A percentile compares a stretch with the other conserved stretches of the same genome.
These are phyloP conservation scores for Helarctos malayanus DNA, from an alignment of 2,797 vertebrate genomes.

Conservation along the genomic window DNA sequence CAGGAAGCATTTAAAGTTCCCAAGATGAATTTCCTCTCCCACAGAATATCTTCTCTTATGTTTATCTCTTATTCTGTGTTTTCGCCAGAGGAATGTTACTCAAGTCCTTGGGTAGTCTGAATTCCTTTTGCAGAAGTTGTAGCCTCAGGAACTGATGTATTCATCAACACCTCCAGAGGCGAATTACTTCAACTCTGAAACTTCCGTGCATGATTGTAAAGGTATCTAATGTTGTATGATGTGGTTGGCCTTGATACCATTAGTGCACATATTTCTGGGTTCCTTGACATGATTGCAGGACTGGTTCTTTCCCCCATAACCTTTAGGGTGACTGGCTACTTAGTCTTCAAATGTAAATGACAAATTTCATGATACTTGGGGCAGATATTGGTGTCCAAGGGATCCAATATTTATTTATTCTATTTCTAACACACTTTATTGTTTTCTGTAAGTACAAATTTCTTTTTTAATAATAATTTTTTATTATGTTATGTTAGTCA, in stretches of 20 bases:
- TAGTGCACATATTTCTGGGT: neutral
- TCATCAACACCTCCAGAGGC: neutral
- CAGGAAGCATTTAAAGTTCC: neutral
- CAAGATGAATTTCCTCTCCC: neutral
- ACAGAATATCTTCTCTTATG: neutral
- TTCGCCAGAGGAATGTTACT: neutral
- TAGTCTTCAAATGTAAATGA: neutral
- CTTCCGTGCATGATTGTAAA: neutral
- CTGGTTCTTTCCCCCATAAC: neutral
- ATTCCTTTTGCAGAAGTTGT: neutral
- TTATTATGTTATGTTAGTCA: too few relatives aligned
- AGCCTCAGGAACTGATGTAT: neutral
- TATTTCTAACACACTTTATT: neutral
- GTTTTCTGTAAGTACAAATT: neutral
- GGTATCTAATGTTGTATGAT: neutral
- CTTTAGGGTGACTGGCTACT: neutral
- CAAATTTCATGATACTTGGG: neutral
- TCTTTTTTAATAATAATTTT: neutral
- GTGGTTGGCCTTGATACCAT: neutral
- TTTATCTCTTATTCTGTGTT: neutral
- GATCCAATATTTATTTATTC: neutral
- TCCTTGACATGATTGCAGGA: neutral
- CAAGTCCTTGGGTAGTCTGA: neutral
- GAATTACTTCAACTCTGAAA: neutral
- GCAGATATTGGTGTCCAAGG: neutral